These are phyloP conservation scores for Coenonympha glycerion DNA, from an alignment of 2,888 invertebrate species.

Conservation along the genomic window DNA sequence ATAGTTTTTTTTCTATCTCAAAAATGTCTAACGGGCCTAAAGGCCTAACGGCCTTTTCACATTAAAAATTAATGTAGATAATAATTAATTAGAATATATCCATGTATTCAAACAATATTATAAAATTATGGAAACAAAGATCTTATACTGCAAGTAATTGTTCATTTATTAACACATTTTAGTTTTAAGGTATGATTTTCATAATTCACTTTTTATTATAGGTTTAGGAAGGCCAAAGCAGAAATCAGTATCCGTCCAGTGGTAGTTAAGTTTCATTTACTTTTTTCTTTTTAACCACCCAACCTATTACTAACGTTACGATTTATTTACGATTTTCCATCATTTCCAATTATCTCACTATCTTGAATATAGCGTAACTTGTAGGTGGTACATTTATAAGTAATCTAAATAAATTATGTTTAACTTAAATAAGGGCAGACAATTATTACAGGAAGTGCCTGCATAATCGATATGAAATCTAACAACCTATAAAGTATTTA, in stretches of 20 bases:
- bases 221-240: conserved; percentile 66
- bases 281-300: conserved; percentile 14
- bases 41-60: too few species aligned
- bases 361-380: neutral
- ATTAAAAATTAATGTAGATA: too few species aligned
- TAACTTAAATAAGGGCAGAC: too few species aligned
- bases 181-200: neutral
- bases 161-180: neutral
- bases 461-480: too few species aligned
- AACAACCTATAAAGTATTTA: too few species aligned
- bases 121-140: too few species aligned
- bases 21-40: too few species aligned
- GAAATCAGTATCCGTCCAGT: conserved; percentile 76
- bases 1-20: too few species aligned
- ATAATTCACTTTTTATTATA: conserved; percentile 18
- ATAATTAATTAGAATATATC: too few species aligned
- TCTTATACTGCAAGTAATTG: neutral
- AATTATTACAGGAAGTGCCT: too few species aligned
- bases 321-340: neutral
- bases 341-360: neutral
- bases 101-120: too few species aligned
- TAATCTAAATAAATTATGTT: neutral
- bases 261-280: conserved; percentile 57
- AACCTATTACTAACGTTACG: neutral
- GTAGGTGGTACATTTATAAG: neutral